phyloP scores from a whole-genome alignment of 2,797 vertebrate species.

The Staurois parvus region DNA sequence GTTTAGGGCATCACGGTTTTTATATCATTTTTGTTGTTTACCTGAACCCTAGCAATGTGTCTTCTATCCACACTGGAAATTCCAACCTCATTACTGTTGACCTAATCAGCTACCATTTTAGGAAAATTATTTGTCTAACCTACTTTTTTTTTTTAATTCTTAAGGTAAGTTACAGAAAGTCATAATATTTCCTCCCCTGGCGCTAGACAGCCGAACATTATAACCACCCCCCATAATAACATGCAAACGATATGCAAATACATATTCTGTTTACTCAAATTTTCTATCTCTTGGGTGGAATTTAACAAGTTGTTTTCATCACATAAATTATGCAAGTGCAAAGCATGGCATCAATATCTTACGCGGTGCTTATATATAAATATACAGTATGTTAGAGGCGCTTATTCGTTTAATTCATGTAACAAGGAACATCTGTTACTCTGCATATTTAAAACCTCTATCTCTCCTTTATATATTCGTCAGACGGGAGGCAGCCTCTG shows the following conservation, averaged over 20 bases:
- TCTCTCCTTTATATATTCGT: background rate
- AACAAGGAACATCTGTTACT: constrained; percentile 3
- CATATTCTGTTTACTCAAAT: constrained; percentile 44
- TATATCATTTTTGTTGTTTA: too few relatives aligned
- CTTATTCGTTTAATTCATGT: constrained; percentile 3
- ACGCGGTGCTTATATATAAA: constrained; percentile 23
- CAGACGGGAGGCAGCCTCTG: background rate
- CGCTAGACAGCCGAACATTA: background rate
- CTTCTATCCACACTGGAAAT: background rate
- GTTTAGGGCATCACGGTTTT: too few relatives aligned
- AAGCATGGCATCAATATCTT: constrained; percentile 21
- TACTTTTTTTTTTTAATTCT: constrained; percentile 7
- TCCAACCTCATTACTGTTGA: background rate
- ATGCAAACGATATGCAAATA: constrained; percentile 42
- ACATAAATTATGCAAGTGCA: constrained; percentile 42
- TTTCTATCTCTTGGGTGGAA: constrained; percentile 36
- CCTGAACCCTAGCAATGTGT: background rate
- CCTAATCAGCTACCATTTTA: background rate
- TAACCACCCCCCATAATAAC: constrained; percentile 28
- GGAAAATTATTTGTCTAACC: background rate
- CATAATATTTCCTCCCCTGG: background rate
- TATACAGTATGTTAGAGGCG: background rate
- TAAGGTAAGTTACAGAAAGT: constrained; percentile 1
- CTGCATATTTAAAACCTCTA: constrained; percentile 24
- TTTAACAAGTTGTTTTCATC: constrained; percentile 43